Conservation (phyloP, 2,797 vertebrate genomes). For the Allobates femoralis region DNA sequence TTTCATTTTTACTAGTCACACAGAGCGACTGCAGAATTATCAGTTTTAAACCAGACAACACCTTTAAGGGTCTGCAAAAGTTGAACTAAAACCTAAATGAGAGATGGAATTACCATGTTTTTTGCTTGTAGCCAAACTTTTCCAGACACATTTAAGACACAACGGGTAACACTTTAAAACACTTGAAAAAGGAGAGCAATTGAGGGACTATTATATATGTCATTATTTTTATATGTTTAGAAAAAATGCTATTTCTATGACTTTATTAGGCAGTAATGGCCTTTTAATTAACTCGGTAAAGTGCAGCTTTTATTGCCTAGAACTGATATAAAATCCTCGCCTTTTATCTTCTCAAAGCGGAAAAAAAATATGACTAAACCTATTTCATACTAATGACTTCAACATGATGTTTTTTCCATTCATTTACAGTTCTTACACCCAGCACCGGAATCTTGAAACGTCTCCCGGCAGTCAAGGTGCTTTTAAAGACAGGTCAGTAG, state of each 20-base stretch:
- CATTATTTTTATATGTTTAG: neutral
- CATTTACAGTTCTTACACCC: constrained; percentile 40
- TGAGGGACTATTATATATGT: neutral
- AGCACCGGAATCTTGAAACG: constrained; percentile 31
- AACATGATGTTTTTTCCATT: constrained; percentile 9
- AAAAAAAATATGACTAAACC: neutral
- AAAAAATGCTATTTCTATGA: neutral
- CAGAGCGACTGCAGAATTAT: no score
- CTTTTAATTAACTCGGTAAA: neutral
- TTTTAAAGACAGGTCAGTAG: constrained; percentile 59
- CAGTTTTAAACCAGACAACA: no score
- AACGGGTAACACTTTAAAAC: neutral
- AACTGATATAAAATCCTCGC: neutral
- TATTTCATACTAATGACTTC: constrained; percentile 17
- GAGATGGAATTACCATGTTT: neutral
- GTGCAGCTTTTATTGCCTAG: neutral
- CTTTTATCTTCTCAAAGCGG: neutral
- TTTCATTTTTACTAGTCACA: no score
- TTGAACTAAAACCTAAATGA: neutral
- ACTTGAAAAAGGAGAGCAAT: neutral
- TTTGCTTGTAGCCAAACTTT: neutral
- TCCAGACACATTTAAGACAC: neutral
- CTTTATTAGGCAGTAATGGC: neutral
- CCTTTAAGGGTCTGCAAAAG: neutral
- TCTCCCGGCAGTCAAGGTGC: constrained; percentile 46